Conservation (phyloP, 1,140 invertebrate species). For the Drosophila tsacasi region DNA sequence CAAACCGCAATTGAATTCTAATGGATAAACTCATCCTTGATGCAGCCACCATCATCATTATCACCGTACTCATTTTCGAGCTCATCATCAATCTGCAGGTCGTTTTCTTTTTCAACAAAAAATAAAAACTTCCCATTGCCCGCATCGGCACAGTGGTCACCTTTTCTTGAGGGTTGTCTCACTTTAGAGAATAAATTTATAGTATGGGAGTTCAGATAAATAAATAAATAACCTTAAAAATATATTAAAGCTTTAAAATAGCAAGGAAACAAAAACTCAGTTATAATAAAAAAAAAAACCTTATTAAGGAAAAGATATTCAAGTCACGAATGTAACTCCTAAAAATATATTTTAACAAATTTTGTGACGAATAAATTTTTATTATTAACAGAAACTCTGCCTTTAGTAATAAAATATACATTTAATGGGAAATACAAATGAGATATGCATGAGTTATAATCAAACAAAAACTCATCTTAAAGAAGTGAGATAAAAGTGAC, state of each 20-base stretch:
- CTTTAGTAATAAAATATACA: not conserved
- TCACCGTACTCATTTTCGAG: conserved; percentile 5
- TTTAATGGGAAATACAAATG: not conserved
- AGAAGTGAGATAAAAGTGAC: not conserved
- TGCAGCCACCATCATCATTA: conserved; percentile 17
- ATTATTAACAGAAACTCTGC: not conserved
- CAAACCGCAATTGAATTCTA: conserved; percentile 35
- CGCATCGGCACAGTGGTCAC: not conserved
- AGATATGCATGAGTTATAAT: not conserved
- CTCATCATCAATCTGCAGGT: conserved; percentile 32
- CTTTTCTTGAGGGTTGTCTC: not conserved
- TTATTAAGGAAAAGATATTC: not conserved
- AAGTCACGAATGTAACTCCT: not conserved
- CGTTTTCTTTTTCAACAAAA: not conserved
- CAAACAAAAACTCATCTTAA: not conserved
- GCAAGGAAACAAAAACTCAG: not conserved
- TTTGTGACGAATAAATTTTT: not conserved
- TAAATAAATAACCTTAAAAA: not conserved
- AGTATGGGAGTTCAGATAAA: not conserved
- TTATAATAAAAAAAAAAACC: not conserved
- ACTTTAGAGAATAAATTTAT: not conserved
- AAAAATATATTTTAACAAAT: not conserved
- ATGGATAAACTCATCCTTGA: conserved; percentile 36
- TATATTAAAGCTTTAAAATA: not conserved
- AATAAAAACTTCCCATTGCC: not conserved